Percentiles rank a stretch among this genome's conserved stretches.
These are phyloP conservation scores for Vultur gryphus DNA, from an alignment of 2,797 vertebrate genomes.

Conservation along the genomic window DNA sequence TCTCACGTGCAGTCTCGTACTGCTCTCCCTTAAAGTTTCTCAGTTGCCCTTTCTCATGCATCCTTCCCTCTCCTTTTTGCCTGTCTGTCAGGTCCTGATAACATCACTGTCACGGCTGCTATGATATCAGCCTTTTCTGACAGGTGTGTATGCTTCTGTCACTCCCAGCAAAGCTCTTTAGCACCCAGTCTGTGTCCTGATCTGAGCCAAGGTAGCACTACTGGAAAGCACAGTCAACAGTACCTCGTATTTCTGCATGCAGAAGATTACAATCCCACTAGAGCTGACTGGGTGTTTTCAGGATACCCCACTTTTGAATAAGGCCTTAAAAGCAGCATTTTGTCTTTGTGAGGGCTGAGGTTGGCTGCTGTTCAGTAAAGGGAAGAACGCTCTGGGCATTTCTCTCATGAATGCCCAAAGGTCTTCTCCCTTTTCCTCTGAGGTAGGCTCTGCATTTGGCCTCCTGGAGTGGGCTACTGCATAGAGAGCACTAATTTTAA, in stretches of 20 bases:
- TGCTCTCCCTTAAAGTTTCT: neutral
- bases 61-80: neutral
- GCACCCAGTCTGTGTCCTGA: neutral
- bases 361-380: neutral
- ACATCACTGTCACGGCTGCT: constrained; percentile 15
- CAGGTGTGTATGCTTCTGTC: constrained; percentile 32
- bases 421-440: neutral
- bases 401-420: neutral
- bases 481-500: neutral
- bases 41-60: fast-evolving
- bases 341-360: neutral
- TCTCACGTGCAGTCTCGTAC: neutral
- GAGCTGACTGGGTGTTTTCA: neutral
- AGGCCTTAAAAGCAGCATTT: neutral
- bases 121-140: constrained; percentile 19
- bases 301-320: neutral
- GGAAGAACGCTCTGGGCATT: neutral
- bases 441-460: neutral
- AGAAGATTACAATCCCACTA: neutral
- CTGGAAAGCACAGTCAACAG: fast-evolving
- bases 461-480: neutral
- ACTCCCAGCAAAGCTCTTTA: constrained; percentile 6
- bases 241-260: neutral
- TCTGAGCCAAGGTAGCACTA: neutral
- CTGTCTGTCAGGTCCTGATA: constrained; percentile 20